Base-by-base conservation (phyloP, 2,888 invertebrate genomes). In the Caenorhabditis angaria region DNA sequence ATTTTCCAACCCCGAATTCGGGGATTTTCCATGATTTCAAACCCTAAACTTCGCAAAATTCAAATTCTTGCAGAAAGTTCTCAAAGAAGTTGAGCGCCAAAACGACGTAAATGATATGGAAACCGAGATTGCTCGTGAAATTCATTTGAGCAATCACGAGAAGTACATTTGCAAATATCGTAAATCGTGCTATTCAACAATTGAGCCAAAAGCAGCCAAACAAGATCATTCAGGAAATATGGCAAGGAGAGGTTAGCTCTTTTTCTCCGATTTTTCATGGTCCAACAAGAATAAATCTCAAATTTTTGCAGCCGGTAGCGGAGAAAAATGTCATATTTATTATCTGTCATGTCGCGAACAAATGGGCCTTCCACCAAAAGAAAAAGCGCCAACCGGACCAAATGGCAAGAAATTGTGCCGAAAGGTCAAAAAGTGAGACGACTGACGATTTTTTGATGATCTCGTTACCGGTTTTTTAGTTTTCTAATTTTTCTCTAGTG, bases 371-470 rank as follows among this genome's bases (percentile, higher is more conserved):
- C 82, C 85, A 8, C 79, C 81, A 3, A 82, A 81, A 47, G 77
- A 73, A 55, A 73, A 73, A 32, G 73, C 69, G 12, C 86, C 86
- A 27, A 82, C 84, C 60, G 86, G 84, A 12, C 81, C 83, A n/a
- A 83, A 80, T 60, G 86, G 86, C 27, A 72, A 78, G 48, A 75
- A 76, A 55, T 68, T 86, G 68, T 86, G 86, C 63, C 76, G 86
- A 41, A 87, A 67, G 61, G 65, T 65, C 25, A 67, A 66, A 64
- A 71, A 66, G 32, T 35, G 56, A 56, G 32, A 10, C 35, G n/a
- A 8, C 41, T 24, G 41, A 32, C 24, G 35, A 58, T 35, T 35
- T n/a, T 22, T 48, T 53, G 27, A 54, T 53, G 70, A 70, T 70
- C 70, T 70, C 70, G 32, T 58, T 53, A 54, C 50, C 29, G 51